Evolutionary conservation across 2,888 invertebrate species (phyloP), one percentile per base, ranked within the genome.

Genomic region (Sphaeridia pumilis): DNA sequence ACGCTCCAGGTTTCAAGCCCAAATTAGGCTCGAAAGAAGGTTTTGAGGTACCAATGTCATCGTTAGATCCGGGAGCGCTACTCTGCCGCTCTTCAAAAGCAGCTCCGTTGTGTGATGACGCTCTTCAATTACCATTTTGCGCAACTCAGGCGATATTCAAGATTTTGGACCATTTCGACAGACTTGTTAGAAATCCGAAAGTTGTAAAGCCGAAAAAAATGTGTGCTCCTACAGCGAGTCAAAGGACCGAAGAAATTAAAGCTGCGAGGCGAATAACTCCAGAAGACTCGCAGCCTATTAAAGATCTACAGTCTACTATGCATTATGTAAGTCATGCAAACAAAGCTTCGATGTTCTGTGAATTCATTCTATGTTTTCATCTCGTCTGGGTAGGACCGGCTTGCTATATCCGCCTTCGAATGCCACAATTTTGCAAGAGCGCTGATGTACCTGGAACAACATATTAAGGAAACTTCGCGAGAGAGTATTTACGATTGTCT

Each of bases 351-450:
- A 4, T 10, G 17, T 3, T 26, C 7, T 24, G 20, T 10, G 12
- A 22, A 44, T 10, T n/a, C n/a, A n/a, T n/a, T n/a, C n/a, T 44
- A n/a, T 44, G 24, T 44, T 14, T n/a, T n/a, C n/a, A n/a, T n/a
- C n/a, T n/a, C n/a, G n/a, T 31, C 14, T 31, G 31, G 14, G n/a
- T 10, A 72, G 49, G 68, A 72, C 54, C 57, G 68, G 14, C 62
- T 75, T 50, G 70, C 74, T 0, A 58, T 67, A 46, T 70, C 73
- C 10, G 69, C 74, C 25, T 72, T 68, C 58, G 69, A 69, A 54
- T 74, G 74, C 59, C 69, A 71, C 38, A 72, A 72, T 2, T 72
- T 70, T 63, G 68, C 72, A 1, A 63, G 74, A 4, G 66, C 70
- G 5, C 52, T 70, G 42, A 68, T 71, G 67, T 71, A 74, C 61